Evolutionary conservation across 2,888 invertebrate genomes (phyloP).

Genomic region (Netelia virgata): DNA sequence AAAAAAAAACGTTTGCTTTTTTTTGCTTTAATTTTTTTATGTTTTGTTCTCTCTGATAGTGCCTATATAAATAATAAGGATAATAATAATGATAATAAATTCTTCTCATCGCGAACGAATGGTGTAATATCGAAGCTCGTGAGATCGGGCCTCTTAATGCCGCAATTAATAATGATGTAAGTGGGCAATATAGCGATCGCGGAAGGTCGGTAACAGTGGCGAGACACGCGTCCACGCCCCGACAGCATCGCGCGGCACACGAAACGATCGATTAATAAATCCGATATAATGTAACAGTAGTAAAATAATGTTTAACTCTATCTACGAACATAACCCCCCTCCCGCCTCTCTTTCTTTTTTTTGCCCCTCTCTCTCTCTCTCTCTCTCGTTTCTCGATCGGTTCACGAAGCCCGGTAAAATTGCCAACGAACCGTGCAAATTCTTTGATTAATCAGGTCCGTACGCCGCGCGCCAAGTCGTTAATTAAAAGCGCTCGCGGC

Average conservation of each 20-base stretch:
- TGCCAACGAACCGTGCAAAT: conserved; percentile 73
- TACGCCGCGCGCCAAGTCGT: conserved; percentile 67
- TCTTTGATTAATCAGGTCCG: conserved; percentile 71
- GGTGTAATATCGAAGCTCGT: conserved; percentile 21
- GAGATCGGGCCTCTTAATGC: conserved; percentile 19
- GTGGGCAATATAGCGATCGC: conserved; percentile 57
- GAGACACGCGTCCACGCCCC: conserved; percentile 59
- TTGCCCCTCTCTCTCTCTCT: no score
- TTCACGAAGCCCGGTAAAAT: conserved; percentile 64
- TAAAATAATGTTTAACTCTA: neutral
- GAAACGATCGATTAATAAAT: conserved; percentile 60
- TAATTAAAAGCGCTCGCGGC: conserved; percentile 74
- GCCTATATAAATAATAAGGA: neutral
- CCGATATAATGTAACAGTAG: neutral
- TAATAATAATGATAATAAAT: neutral
- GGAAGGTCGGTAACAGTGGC: conserved; percentile 47
- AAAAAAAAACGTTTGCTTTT: no score
- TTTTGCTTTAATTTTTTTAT: no score
- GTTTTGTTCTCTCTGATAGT: no score
- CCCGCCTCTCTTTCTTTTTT: no score
- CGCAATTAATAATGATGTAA: conserved; percentile 64
- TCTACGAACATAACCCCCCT: no score
- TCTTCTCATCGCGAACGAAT: neutral
- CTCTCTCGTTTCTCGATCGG: neutral
- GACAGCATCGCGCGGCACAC: conserved; percentile 13